Evolutionary conservation across 2,797 vertebrate species (phyloP).

Genomic region (Thunnus albacares): DNA sequence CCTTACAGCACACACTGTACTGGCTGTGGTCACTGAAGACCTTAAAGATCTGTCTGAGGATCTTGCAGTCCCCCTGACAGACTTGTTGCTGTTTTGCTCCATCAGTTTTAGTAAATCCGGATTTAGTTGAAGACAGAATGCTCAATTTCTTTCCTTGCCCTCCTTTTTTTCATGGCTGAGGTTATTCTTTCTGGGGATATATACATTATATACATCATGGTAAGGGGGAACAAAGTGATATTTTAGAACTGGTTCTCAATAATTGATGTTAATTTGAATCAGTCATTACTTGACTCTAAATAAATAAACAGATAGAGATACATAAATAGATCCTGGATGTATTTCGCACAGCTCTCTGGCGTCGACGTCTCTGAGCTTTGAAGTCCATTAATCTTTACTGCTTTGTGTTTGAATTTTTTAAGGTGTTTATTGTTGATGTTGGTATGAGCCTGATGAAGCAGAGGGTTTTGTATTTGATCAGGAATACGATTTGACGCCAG

Average conservation of each 20-base stretch:
- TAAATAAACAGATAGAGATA: neutral
- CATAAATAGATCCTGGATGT: neutral
- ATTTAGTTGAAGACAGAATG: slow-evolving; percentile 28
- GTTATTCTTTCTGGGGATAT: neutral
- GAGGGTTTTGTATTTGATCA: neutral
- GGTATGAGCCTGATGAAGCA: slow-evolving; percentile 14
- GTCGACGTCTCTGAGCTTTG: neutral
- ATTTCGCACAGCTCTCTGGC: slow-evolving; percentile 5
- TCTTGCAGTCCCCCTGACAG: slow-evolving; percentile 44
- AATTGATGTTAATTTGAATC: neutral
- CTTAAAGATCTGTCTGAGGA: slow-evolving; percentile 35
- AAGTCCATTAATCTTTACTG: slow-evolving; percentile 17
- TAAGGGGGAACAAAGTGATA: slow-evolving; percentile 14
- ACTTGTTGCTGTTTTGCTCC: slow-evolving; percentile 75
- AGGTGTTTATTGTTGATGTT: slow-evolving; percentile 7
- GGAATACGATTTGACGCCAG: neutral
- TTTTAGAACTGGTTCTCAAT: neutral
- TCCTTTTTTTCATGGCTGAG: neutral
- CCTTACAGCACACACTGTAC: slow-evolving; percentile 51
- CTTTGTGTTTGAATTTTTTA: slow-evolving; percentile 2
- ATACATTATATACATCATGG: too few relatives aligned
- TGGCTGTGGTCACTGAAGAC: slow-evolving; percentile 36
- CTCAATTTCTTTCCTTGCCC: neutral
- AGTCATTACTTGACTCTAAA: neutral
- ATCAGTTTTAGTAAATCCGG: slow-evolving; percentile 33